Evolutionary conservation across 2,888 invertebrate species (phyloP), one percentile per base, ranked within the genome.

Genomic region (Tholera decimalis): DNA sequence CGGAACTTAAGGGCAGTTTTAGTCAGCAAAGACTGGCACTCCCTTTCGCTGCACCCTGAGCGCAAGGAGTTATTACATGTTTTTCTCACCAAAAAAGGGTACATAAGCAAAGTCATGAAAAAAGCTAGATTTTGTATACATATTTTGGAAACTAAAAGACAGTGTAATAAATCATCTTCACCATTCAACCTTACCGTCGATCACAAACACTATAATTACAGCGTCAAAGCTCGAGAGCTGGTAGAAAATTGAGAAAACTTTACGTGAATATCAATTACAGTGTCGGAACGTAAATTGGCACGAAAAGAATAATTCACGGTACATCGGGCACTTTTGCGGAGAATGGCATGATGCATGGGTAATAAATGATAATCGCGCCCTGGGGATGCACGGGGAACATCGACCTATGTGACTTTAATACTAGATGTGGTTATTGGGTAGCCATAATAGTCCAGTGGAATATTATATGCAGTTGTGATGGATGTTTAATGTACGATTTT

Each of bases 281-380:
- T 77, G 78, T 76, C 53, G 77, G 73, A 76, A 82, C 77, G 82
- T 73, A 80, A 81, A 85, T 75, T 73, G 78, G 61, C 58, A 80
- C 60, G 77, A 82, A 87, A 86, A 85, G 76, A 85, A 86, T 84
- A 79, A 83, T 80, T 82, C 76, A 67, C 75, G 57, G 72, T 64
- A 64, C 70, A 81, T 80, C 77, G 74, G 73, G 76, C 80, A 74
- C 76, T 83, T 30, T 44, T 37, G 20, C 64, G 9, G 82, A 81
- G 89, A 88, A 91, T 89, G 81, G 83, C 85, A 85, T 83, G 89
- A 89, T 85, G 88, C 84, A 88, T 85, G 67, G 75, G 89, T 90
- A 92, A 91, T 92, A 88, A 90, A 88, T 88, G 87, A 89, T 92
- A 92, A 91, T 90, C 91, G 84, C 77, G 85, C 91, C 92, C 87